phyloP scores from a whole-genome alignment of 2,888 invertebrate species.

The Argyresthia albistria region DNA sequence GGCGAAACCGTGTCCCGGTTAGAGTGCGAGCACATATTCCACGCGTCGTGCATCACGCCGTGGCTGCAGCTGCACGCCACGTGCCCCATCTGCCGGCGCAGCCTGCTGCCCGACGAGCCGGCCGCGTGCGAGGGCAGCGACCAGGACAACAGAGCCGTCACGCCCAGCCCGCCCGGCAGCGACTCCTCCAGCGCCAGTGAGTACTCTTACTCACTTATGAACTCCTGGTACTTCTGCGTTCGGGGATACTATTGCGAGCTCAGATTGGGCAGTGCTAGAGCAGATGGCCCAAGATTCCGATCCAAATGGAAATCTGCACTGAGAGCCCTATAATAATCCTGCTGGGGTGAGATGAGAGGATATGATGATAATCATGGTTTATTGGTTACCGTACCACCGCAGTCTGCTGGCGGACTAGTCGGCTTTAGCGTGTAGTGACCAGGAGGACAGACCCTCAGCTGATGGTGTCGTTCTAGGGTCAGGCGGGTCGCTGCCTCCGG shows the following conservation, averaged over 20 bases:
- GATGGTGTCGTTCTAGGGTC: not conserved
- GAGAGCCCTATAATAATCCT: too few species aligned
- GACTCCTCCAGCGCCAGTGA: not conserved
- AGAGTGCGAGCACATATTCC: conserved; percentile 92
- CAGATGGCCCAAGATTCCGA: too few species aligned
- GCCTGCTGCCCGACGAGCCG: conserved; percentile 50
- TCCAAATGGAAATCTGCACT: too few species aligned
- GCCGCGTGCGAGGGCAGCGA: conserved; percentile 9
- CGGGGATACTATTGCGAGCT: too few species aligned
- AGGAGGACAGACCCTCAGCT: too few species aligned
- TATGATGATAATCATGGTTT: too few species aligned
- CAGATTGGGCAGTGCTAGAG: too few species aligned
- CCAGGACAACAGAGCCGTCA: conserved; percentile 5
- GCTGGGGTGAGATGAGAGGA: too few species aligned
- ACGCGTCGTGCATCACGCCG: conserved; percentile 92
- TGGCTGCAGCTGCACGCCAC: conserved; percentile 98
- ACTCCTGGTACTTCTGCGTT: not conserved
- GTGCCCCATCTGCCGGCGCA: conserved; percentile 94
- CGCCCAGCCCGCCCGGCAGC: not conserved
- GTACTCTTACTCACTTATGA: not conserved
- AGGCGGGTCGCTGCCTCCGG: conserved; percentile 27
- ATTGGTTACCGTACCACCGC: too few species aligned
- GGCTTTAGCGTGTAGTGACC: too few species aligned
- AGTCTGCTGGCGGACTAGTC: too few species aligned
- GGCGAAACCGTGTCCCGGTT: conserved; percentile 84